Conservation (phyloP, 2,888 invertebrate species). For the Lathronympha strigana region DNA sequence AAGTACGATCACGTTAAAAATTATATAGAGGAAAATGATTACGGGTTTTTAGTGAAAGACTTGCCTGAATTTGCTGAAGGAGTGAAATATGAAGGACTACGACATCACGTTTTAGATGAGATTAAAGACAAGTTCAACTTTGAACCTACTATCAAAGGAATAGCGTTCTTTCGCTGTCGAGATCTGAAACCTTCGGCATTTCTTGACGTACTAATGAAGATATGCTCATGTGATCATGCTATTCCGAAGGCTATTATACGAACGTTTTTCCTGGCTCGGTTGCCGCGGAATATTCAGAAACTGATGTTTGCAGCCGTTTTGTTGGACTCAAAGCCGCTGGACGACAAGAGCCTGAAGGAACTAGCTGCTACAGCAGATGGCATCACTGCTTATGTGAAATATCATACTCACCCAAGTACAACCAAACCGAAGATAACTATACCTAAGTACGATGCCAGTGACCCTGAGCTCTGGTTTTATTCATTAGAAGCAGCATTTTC, state of each 20-base stretch:
- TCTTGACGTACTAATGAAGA: neutral
- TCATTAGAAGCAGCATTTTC: conserved; percentile 5
- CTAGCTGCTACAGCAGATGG: conserved; percentile 13
- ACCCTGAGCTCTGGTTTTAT: conserved; percentile 18
- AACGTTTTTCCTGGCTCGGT: conserved; percentile 16
- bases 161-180: conserved; percentile 3
- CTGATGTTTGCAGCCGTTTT: conserved; percentile 3
- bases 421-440: neutral
- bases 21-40: neutral
- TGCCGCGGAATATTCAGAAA: conserved; percentile 20
- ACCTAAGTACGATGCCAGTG: neutral
- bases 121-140: neutral
- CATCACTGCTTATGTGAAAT: conserved; percentile 6
- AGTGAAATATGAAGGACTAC: conserved; percentile 5
- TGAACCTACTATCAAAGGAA: neutral
- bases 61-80: neutral
- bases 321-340: conserved; percentile 7
- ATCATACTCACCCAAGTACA: neutral
- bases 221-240: neutral
- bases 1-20: conserved; percentile 8
- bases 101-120: neutral
- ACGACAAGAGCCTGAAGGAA: neutral
- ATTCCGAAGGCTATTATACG: conserved; percentile 13
- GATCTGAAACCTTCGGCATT: conserved; percentile 20
- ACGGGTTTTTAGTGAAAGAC: neutral